Evolutionary conservation across 2,888 invertebrate genomes (phyloP).

Genomic region (Fragum whitleyi): DNA sequence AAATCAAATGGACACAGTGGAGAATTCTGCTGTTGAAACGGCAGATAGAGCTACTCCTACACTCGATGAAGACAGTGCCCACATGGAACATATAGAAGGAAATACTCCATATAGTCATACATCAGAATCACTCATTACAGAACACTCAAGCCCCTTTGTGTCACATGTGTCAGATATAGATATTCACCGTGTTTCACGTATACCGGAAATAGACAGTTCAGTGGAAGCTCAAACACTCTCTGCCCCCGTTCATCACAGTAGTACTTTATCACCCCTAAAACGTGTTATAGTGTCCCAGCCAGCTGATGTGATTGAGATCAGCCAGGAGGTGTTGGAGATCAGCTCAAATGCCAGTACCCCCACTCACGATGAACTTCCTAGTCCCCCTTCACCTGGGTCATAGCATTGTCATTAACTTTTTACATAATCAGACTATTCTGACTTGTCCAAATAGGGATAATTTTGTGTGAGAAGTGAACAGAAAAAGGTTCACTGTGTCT

Average conservation of each 20-base stretch:
- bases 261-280: conserved; percentile 30
- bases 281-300: conserved; percentile 33
- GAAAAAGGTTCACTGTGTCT: too few relatives aligned
- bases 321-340: conserved; percentile 55
- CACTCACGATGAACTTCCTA: conserved; percentile 60
- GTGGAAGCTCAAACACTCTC: not conserved
- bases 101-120: not conserved
- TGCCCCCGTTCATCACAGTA: not conserved
- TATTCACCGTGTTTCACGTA: not conserved
- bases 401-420: not conserved
- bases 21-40: not conserved
- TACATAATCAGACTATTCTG: not conserved
- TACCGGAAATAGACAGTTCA: not conserved
- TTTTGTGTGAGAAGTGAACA: too few relatives aligned
- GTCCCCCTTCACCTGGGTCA: conserved; percentile 37
- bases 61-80: not conserved
- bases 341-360: conserved; percentile 61
- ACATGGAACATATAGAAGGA: not conserved
- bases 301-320: conserved; percentile 40
- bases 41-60: not conserved
- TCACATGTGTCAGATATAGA: not conserved
- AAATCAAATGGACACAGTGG: not conserved
- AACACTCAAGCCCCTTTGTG: not conserved
- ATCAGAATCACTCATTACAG: not conserved
- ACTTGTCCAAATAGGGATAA: too few relatives aligned